These are phyloP conservation scores for Marcusenius ussheri DNA, from an alignment of 2,113 vertebrate genomes.

Conservation along the genomic window DNA sequence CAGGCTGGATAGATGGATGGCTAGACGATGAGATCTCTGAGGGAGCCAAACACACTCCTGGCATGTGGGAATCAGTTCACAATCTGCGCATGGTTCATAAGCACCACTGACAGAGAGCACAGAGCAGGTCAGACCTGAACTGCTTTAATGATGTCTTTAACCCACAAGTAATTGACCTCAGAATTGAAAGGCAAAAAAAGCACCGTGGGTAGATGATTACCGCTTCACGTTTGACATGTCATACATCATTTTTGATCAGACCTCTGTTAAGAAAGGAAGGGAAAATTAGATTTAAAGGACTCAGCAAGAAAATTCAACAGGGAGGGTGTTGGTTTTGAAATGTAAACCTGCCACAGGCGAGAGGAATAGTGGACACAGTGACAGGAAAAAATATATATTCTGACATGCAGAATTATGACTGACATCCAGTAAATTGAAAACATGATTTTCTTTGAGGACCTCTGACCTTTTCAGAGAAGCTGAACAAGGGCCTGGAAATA, in stretches of 20 bases:
- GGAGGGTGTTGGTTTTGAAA: not conserved
- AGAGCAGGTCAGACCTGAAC: not conserved
- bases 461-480: not conserved
- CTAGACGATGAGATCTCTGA: not conserved
- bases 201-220: not conserved
- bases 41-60: not conserved
- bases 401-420: constrained; percentile 11
- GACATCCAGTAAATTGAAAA: constrained; percentile 14
- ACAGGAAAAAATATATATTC: not conserved
- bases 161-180: constrained; percentile 27
- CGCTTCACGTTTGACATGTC: constrained; percentile 9
- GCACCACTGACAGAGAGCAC: constrained; percentile 9
- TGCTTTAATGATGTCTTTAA: constrained; percentile 26
- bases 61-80: not conserved
- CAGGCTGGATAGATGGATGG: not conserved
- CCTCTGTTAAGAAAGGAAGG: not conserved
- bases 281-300: not conserved
- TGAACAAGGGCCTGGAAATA: not conserved
- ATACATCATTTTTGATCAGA: constrained; percentile 25
- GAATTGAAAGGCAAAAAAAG: constrained; percentile 11
- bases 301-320: not conserved
- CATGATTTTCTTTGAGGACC: not conserved
- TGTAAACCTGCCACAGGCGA: not conserved
- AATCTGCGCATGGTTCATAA: constrained; percentile 12
- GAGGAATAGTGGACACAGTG: not conserved